Evolutionary conservation across 2,888 invertebrate species (phyloP).

Genomic region (Chydorus sphaericus): DNA sequence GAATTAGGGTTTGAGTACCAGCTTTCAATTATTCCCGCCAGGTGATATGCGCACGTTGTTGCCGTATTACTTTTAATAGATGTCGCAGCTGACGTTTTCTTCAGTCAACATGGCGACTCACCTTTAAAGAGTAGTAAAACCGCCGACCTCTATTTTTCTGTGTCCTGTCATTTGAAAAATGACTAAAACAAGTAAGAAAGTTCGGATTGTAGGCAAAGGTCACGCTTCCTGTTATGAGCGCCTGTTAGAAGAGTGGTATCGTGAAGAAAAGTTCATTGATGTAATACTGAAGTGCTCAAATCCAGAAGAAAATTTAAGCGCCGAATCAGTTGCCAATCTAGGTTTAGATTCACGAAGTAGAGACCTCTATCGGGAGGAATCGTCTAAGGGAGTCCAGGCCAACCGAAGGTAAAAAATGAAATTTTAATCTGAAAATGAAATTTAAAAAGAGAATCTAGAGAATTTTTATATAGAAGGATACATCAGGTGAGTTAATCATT

Average conservation of each 20-base stretch:
- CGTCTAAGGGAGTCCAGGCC: neutral
- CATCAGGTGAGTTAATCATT: too few relatives aligned
- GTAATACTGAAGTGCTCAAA: neutral
- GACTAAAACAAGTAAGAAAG: neutral
- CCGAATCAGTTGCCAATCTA: too few relatives aligned
- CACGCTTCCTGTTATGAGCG: slow-evolving; percentile 4
- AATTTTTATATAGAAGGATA: too few relatives aligned
- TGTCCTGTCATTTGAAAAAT: neutral
- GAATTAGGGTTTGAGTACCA: neutral
- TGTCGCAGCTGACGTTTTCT: neutral
- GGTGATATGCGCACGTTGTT: neutral
- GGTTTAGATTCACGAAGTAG: too few relatives aligned
- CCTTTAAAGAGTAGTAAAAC: neutral
- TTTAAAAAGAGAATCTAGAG: too few relatives aligned
- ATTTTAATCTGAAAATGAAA: too few relatives aligned
- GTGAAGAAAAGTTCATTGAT: neutral
- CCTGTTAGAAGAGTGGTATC: slow-evolving; percentile 3
- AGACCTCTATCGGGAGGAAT: too few relatives aligned
- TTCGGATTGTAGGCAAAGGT: slow-evolving; percentile 7
- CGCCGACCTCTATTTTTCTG: neutral
- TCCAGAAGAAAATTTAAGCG: neutral
- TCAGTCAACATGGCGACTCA: neutral
- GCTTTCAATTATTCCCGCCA: neutral
- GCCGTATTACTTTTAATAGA: too few relatives aligned
- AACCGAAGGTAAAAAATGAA: neutral